Base-by-base conservation (phyloP, 2,888 invertebrate genomes). In the Subacronicta megacephala region DNA sequence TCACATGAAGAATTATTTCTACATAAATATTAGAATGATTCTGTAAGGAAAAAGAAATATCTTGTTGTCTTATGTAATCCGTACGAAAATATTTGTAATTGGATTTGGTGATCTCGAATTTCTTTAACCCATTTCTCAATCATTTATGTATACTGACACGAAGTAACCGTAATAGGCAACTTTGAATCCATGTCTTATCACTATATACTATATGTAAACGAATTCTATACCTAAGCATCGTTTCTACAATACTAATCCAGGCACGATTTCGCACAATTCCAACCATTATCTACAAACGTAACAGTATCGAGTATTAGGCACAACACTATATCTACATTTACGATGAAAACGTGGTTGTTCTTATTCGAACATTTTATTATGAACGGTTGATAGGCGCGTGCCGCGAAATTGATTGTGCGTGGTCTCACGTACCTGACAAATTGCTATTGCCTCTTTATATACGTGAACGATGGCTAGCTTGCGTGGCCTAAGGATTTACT, bases 391-490 rank as follows among this genome's bases (percentile, higher is more conserved):
- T 71, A 77, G 80, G 77, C 88, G 82, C 86, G 89, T 90, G 88
- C 86, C 83, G 72, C 81, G 62, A 84, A 88, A 90, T 89, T 87
- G 89, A 88, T 88, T 86, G 81, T 70, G 81, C 84, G 79, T 82
- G 80, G 81, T 80, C 77, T 82, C 88, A 88, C 89, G 88, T 89
- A 83, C 77, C 78, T 81, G 77, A 87, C 86, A 87, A 87, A 89
- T 88, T 84, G 86, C 67, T 75, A 62, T 81, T 78, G 78, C 71
- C 64, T 76, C 79, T 79, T 75, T 78, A 78, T 78, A 38, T 63
- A 72, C 75, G 72, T 69, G 78, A 78, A 78, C 75, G 71, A 80
- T 78, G 71, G 67, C 72, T 68, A 52, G 68, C 66, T 55, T 42
- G 59, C 62, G 56, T 62, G 44, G 64, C 51, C 60, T 74, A 62